Conservation (phyloP, 1,140 invertebrate species). For the Mycetomoellerius zeteki region DNA sequence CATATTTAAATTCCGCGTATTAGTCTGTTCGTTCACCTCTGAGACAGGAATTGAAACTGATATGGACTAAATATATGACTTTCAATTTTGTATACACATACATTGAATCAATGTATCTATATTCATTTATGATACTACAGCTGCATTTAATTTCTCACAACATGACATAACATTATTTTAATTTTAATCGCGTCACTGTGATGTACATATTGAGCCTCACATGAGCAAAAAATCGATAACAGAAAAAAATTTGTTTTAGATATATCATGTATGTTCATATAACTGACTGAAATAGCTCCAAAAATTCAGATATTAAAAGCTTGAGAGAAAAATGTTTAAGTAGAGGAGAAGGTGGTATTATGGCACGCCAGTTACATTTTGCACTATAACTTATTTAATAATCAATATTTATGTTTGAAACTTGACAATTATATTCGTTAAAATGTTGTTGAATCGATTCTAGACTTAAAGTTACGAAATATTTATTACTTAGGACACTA, state of each 20-base stretch:
- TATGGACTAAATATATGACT: background rate
- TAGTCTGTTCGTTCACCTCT: background rate
- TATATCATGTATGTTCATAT: background rate
- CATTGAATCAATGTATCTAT: background rate
- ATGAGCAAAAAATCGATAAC: background rate
- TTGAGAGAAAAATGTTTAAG: background rate
- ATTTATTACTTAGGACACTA: too few relatives aligned
- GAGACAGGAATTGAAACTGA: conserved; percentile 4
- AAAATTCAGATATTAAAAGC: background rate
- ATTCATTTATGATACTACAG: background rate
- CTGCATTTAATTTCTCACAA: background rate
- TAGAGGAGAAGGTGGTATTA: too few relatives aligned
- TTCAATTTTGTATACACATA: background rate
- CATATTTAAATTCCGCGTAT: background rate
- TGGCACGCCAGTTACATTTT: too few relatives aligned
- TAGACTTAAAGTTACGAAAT: too few relatives aligned
- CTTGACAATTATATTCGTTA: too few relatives aligned
- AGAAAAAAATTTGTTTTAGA: background rate
- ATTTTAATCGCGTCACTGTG: background rate
- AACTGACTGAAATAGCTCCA: background rate
- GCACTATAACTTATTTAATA: too few relatives aligned
- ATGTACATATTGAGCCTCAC: background rate
- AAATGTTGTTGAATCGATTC: too few relatives aligned
- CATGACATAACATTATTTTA: background rate
- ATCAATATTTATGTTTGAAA: too few relatives aligned